Base-by-base conservation (phyloP, 2,888 invertebrate species). In the Steinernema hermaphroditum region DNA sequence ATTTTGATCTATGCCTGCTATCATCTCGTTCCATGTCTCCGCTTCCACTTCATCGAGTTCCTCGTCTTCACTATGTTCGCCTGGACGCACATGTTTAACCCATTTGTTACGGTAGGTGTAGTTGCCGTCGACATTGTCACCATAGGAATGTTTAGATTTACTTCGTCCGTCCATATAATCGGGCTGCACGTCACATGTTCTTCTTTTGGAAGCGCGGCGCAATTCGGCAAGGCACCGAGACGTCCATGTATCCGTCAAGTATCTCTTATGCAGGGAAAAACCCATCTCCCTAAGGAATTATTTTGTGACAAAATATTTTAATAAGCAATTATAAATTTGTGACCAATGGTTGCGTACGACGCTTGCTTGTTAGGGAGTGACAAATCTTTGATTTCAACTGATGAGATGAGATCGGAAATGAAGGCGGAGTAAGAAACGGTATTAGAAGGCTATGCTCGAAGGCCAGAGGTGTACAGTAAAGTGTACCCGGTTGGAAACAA, bases 1-100 rank as follows among this genome's bases (percentile, higher is more conserved):
- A 80, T 81, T 54, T 77, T 76, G 37, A 69, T 81, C 6, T 81
- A 81, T 72, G 77, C 76, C 6, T 69, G 78, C 0, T 81, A 81
- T 54, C 81, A 81, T 62, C 69, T 81, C 57, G 79, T 54, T 22
- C 54, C 54, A 12, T 22, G 6, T 27, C 54, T 54, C 6, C 54
- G 54, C 22, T 54, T 54, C 54, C 54, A 54, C 54, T 22, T 54
- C n/a, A 16, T 27, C 54, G 54, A 54, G 27, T 54, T 54, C 16
- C 27, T 54, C 6, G 54, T 54, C 24, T 54, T 24, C 27, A 19
- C 54, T 4, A 54, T 54, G 54, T 54, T 54, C 27, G 54, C 54
- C 12, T 54, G 54, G 54, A 54, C 54, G 6, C 54, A 54, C 27
- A 27, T 27, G 27, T 4, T 22, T 16, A 54, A 54, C 27, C 54